Base-by-base conservation (phyloP, 2,888 invertebrate genomes). In the Stictocephala bisonia region DNA sequence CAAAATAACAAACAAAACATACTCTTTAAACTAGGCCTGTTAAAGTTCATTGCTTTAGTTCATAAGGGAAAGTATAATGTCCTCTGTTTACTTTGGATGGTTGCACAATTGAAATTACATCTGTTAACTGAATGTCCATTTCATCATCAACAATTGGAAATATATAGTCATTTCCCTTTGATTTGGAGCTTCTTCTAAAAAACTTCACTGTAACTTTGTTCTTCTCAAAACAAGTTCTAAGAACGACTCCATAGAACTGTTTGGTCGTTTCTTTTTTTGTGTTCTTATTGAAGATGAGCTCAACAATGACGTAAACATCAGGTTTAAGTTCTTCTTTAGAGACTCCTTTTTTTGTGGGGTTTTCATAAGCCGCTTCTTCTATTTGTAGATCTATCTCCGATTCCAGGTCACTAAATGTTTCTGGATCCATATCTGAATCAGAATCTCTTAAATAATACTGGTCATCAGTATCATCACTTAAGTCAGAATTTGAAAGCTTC, bases 221-320 rank as follows among this genome's bases (percentile, higher is more conserved):
- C 26, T 26, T 26, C 50, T 53, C 58, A 27, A 27, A 13, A 22
- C 13, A 26, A 11, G 13, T 29, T 58, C 2, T 56, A 56, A 56
- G 56, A 56, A 56, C 56, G n/a, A 56, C 56, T 4, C 56, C 56
- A 56, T 56, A 56, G 60, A 58, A 58, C 60, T 58, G 60, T 58
- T 58, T 58, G 60, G 60, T 58, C 29, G 60, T 58, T 58, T 58
- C 60, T 58, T 58, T 48, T 29, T 58, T 58, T 58, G 60, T 58
- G 60, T 58, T 29, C 29, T 58, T 26, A 58, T 58, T 58, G 11
- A 58, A 58, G 31, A 58, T 58, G 27, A 26, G 60, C 60, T 58
- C 60, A 58, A 58, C 60, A 58, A 58, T 31, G 29, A 58, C 60
- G 18, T 58, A 58, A 58, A 58, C 60, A 58, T 24, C 60, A 58